Evolutionary conservation across 2,888 invertebrate species (phyloP).

Genomic region (Leptinotarsa tumamoca): DNA sequence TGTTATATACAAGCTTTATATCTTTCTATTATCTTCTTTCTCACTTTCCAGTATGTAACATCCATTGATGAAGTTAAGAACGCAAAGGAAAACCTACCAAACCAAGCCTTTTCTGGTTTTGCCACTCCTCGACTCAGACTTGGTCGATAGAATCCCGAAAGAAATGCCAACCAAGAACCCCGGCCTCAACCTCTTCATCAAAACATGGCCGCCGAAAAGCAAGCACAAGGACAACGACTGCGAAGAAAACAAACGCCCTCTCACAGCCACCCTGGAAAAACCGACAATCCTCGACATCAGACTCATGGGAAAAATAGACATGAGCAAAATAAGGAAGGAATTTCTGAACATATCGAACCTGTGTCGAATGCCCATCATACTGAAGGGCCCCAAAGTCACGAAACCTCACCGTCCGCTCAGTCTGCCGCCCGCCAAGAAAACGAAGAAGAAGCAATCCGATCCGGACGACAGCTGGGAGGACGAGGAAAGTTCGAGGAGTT

Average conservation of each 20-base stretch:
- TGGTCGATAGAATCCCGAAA: constrained; percentile 30
- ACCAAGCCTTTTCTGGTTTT: constrained; percentile 55
- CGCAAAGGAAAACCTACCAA: constrained; percentile 34
- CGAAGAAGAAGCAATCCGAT: constrained; percentile 45
- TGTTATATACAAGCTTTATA: not conserved
- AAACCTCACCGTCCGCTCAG: constrained; percentile 54
- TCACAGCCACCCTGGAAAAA: constrained; percentile 71
- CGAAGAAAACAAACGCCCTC: constrained; percentile 63
- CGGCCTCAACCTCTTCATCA: constrained; percentile 61
- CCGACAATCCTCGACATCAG: constrained; percentile 70
- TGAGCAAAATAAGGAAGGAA: constrained; percentile 71
- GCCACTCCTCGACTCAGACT: constrained; percentile 47
- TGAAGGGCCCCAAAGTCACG: constrained; percentile 41
- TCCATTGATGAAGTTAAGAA: constrained; percentile 51
- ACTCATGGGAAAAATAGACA: constrained; percentile 69
- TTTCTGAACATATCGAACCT: constrained; percentile 66
- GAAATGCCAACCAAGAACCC: constrained; percentile 57
- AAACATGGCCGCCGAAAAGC: constrained; percentile 59
- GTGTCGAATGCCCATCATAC: constrained; percentile 59
- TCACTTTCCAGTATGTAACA: constrained; percentile 30
- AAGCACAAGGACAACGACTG: constrained; percentile 49
- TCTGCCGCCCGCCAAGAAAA: constrained; percentile 46
- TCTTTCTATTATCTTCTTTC: not conserved
- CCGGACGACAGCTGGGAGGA: constrained; percentile 58
- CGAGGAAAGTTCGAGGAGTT: constrained; percentile 53